These are phyloP conservation scores for Hemitrygon akajei DNA, from an alignment of 2,797 vertebrate species.

Conservation along the genomic window DNA sequence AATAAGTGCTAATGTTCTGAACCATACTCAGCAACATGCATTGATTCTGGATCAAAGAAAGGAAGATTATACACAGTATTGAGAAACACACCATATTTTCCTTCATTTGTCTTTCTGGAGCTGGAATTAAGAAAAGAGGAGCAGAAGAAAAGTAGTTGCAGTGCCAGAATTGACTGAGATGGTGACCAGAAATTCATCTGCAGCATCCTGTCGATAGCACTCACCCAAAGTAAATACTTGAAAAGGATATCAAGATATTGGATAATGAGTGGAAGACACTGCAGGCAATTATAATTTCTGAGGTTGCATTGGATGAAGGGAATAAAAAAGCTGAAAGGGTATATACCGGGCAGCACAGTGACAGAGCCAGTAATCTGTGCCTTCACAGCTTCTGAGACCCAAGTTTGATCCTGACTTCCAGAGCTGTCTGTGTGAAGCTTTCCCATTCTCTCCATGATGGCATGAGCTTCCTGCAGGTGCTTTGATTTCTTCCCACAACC, in stretches of 20 bases:
- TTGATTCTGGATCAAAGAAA: neutral
- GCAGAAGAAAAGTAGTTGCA: neutral
- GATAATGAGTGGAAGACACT: neutral
- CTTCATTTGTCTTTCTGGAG: neutral
- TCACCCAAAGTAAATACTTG: neutral
- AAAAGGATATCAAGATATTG: neutral
- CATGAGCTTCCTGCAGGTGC: too few species aligned
- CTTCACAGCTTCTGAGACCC: too few species aligned
- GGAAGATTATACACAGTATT: neutral
- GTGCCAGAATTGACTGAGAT: neutral
- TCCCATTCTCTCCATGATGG: too few species aligned
- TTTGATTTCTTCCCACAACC: too few species aligned
- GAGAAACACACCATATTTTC: neutral
- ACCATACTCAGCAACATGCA: neutral
- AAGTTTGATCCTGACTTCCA: too few species aligned
- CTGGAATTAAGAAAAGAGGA: neutral
- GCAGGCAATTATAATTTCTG: neutral
- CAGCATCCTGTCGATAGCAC: neutral
- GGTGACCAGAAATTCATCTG: neutral
- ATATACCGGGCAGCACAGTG: too few species aligned
- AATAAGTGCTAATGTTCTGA: neutral
- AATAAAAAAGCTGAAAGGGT: neutral
- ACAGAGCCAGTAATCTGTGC: too few species aligned
- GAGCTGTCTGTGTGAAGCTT: too few species aligned
- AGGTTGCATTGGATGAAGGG: neutral